Evolutionary conservation across 2,888 invertebrate species (phyloP).

Genomic region (Gerris lacustris): DNA sequence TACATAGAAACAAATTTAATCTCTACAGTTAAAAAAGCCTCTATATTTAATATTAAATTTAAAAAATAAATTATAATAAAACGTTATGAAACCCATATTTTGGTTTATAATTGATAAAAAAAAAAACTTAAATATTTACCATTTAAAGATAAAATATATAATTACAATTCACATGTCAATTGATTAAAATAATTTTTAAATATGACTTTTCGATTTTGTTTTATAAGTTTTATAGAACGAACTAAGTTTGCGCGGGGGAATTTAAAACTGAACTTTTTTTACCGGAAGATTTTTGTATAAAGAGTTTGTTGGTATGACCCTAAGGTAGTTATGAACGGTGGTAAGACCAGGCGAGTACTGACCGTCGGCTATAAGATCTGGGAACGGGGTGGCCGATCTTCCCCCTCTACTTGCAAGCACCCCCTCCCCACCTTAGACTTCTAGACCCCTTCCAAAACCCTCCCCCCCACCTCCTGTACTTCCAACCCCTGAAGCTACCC

Average conservation of each 20-base stretch:
- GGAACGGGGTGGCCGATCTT: neutral
- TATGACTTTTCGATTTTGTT: too few species aligned
- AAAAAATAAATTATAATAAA: conserved; percentile 1
- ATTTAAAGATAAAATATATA: too few species aligned
- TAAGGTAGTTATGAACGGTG: too few species aligned
- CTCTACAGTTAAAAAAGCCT: neutral
- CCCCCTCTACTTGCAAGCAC: neutral
- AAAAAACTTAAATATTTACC: too few species aligned
- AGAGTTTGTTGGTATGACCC: too few species aligned
- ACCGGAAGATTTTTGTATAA: too few species aligned
- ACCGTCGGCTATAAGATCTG: neutral
- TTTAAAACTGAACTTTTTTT: too few species aligned
- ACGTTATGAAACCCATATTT: neutral
- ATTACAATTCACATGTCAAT: too few species aligned
- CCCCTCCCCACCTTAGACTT: neutral
- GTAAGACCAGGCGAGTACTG: neutral
- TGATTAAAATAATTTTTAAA: too few species aligned
- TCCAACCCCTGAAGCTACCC: too few species aligned
- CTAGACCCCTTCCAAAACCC: neutral
- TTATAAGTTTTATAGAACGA: too few species aligned
- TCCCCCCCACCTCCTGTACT: neutral
- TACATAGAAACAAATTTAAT: neutral
- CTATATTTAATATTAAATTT: neutral
- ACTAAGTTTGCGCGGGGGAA: too few species aligned
- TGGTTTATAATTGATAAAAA: neutral